phyloP scores from a whole-genome alignment of 2,797 vertebrate species.

The Oryzias dopingdopingensis region DNA sequence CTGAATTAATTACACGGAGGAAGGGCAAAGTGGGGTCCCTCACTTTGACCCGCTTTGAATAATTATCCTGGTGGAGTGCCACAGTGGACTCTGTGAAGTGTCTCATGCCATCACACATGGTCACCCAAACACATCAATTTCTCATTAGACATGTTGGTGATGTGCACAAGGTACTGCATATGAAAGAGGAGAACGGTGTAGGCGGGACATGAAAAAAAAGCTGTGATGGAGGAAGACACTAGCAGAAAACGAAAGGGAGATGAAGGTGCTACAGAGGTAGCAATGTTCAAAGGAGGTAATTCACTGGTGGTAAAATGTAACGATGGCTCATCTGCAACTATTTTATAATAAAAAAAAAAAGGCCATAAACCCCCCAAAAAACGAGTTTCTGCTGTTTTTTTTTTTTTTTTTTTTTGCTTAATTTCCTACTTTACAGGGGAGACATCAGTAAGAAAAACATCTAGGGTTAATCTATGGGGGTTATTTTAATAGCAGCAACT shows the following conservation, averaged over 20 bases:
- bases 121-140: slow-evolving; percentile 29
- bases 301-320: not conserved
- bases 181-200: slow-evolving; percentile 19
- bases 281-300: not conserved
- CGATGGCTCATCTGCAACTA: not conserved
- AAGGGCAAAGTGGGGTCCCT: slow-evolving; percentile 39
- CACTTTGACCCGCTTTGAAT: slow-evolving; percentile 38
- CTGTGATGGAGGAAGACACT: slow-evolving; percentile 6
- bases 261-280: not conserved
- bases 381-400: not conserved
- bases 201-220: not conserved
- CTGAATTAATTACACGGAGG: slow-evolving; percentile 45
- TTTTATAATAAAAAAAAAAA: not conserved
- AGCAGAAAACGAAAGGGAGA: not conserved
- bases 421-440: not conserved
- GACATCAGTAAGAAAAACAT: not conserved
- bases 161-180: slow-evolving; percentile 23
- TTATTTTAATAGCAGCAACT: not conserved
- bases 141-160: slow-evolving; percentile 46
- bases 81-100: slow-evolving; percentile 6
- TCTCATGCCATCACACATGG: slow-evolving; percentile 22
- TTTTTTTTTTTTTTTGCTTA: not conserved
- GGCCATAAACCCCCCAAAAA: not conserved
- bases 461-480: not conserved
- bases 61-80: slow-evolving; percentile 41